phyloP scores from a whole-genome alignment of 1,140 invertebrate species.

The Metopolophium dirhodum region DNA sequence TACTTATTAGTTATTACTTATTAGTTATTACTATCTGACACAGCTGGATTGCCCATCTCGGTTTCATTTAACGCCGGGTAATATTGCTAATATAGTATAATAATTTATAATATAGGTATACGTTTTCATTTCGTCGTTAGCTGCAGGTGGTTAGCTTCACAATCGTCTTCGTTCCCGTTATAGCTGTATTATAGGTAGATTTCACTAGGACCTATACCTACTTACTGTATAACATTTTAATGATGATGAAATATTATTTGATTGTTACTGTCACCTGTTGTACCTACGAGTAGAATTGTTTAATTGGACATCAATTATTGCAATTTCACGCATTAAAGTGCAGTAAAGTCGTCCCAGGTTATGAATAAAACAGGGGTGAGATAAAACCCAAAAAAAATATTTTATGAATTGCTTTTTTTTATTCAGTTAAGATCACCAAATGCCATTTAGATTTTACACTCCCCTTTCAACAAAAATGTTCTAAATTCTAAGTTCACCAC shows the following conservation, averaged over 20 bases:
- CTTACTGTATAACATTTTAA: too few relatives aligned
- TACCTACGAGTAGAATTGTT: not conserved
- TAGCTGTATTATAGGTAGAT: too few relatives aligned
- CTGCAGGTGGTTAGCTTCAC: not conserved
- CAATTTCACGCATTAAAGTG: not conserved
- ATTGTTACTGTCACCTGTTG: not conserved
- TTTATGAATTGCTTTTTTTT: not conserved
- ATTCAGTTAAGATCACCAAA: not conserved
- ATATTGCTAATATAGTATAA: too few relatives aligned
- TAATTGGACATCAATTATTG: not conserved
- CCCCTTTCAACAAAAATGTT: too few relatives aligned
- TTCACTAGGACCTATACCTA: too few relatives aligned
- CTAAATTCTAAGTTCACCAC: not conserved
- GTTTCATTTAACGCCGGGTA: too few relatives aligned
- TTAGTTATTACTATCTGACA: too few relatives aligned
- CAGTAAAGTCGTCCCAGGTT: too few relatives aligned
- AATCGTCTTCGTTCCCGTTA: not conserved
- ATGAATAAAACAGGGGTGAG: too few relatives aligned
- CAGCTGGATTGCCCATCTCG: too few relatives aligned
- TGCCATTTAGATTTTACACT: not conserved
- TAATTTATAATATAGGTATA: not conserved
- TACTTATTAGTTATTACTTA: too few relatives aligned
- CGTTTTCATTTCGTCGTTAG: not conserved
- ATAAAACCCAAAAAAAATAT: not conserved
- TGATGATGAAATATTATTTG: not conserved